These are phyloP conservation scores for Sycophaga agraensis DNA, from an alignment of 1,140 invertebrate genomes.

Conservation along the genomic window DNA sequence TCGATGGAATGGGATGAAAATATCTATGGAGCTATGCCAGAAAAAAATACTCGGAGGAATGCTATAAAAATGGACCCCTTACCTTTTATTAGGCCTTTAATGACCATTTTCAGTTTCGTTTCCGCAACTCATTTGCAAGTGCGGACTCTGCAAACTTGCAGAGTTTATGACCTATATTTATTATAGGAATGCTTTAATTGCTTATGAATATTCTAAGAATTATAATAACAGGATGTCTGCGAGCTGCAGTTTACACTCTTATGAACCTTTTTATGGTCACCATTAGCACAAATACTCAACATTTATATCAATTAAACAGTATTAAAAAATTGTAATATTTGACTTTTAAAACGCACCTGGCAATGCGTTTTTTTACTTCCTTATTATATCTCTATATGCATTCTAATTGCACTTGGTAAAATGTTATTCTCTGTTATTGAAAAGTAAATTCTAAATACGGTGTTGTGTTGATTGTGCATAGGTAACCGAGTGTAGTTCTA, in stretches of 20 bases:
- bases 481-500: too few species aligned
- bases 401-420: too few species aligned
- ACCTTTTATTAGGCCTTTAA: constrained; percentile 16
- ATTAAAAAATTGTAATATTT: too few species aligned
- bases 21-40: too few species aligned
- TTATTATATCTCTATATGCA: too few species aligned
- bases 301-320: too few species aligned
- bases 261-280: background rate
- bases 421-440: too few species aligned
- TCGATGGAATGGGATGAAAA: too few species aligned
- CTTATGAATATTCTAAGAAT: constrained; percentile 5
- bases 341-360: too few species aligned
- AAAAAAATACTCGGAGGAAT: constrained; percentile 1
- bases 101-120: background rate
- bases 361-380: too few species aligned
- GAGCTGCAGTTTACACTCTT: background rate
- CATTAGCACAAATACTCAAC: background rate
- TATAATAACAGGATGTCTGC: background rate
- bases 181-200: constrained; percentile 8
- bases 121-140: background rate
- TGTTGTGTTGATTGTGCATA: too few species aligned
- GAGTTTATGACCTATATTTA: constrained; percentile 6
- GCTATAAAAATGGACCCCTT: constrained; percentile 5
- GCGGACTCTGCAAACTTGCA: background rate
- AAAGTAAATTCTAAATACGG: too few species aligned